A percentile compares a stretch with the other conserved stretches of the same genome.
These are phyloP conservation scores for Tiphia femorata DNA, from an alignment of 2,888 invertebrate genomes.

Conservation along the genomic window DNA sequence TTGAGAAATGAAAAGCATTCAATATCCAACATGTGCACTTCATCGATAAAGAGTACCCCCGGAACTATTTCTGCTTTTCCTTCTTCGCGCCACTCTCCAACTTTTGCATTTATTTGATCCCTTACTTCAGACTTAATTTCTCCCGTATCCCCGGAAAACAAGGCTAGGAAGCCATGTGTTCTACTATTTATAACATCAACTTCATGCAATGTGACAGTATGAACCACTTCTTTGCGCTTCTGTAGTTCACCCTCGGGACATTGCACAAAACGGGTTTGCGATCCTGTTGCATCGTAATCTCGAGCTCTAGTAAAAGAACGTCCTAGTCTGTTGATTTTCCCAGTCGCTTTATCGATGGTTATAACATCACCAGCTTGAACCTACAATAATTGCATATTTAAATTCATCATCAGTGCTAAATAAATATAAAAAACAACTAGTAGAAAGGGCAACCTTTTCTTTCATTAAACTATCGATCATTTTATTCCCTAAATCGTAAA, in stretches of 20 bases:
- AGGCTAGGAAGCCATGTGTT: conserved; percentile 96
- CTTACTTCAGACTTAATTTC: conserved; percentile 98
- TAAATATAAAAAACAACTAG: neutral
- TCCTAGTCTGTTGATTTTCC: conserved; percentile 90
- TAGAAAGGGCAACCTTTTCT: conserved; percentile 80
- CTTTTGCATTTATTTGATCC: conserved; percentile 97
- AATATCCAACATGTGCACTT: conserved; percentile 98
- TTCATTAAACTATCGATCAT: conserved; percentile 97
- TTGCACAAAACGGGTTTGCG: conserved; percentile 92
- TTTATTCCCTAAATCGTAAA: conserved; percentile 97
- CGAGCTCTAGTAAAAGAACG: conserved; percentile 95
- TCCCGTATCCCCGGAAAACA: conserved; percentile 99
- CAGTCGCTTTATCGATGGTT: conserved; percentile 98
- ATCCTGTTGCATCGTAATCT: conserved; percentile 96
- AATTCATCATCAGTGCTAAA: neutral
- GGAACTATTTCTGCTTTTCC: conserved; percentile 99
- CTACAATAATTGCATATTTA: conserved; percentile 67
- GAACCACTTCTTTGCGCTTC: conserved; percentile 97
- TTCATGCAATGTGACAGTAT: conserved; percentile 98
- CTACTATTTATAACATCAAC: conserved; percentile 99
- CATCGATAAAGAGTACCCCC: conserved; percentile 96
- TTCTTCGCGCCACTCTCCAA: conserved; percentile 99
- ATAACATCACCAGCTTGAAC: conserved; percentile 96
- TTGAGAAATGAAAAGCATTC: conserved; percentile 99
- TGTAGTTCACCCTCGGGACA: conserved; percentile 99